Percentiles rank a stretch among this genome's conserved stretches.
Evolutionary conservation across 2,113 vertebrate species (phyloP).

Genomic region (Vimba vimba): DNA sequence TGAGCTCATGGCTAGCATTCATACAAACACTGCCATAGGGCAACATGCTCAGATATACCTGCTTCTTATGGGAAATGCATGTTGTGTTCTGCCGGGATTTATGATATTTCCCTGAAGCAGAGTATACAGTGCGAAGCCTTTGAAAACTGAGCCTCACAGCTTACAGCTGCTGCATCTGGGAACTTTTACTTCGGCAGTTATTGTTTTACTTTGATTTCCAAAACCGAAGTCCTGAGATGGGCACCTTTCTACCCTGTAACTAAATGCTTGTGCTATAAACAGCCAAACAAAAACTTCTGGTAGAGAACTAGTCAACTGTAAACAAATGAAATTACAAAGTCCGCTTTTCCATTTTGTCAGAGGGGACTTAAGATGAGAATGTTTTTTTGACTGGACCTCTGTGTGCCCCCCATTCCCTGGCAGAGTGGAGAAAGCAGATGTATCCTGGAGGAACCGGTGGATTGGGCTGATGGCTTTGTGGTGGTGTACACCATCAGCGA

Average conservation of each 20-base stretch:
- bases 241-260: constrained; percentile 44
- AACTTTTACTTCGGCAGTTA: constrained; percentile 53
- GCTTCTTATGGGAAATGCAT: constrained; percentile 40
- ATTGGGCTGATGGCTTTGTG: constrained; percentile 79
- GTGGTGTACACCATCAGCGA: constrained; percentile 82
- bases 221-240: constrained; percentile 43
- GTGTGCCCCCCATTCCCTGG: constrained; percentile 20
- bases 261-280: neutral
- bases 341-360: constrained; percentile 12
- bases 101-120: constrained; percentile 38
- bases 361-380: neutral
- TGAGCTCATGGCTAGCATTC: neutral
- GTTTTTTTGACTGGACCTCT: constrained; percentile 33
- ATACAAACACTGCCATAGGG: constrained; percentile 26
- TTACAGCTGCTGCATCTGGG: constrained; percentile 47
- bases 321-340: neutral
- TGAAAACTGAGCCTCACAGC: constrained; percentile 56
- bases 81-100: constrained; percentile 34
- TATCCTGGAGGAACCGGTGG: constrained; percentile 74
- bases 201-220: constrained; percentile 61
- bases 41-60: constrained; percentile 19
- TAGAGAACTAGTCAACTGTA: neutral
- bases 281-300: neutral
- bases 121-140: constrained; percentile 45
- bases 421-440: constrained; percentile 72